Evolutionary conservation across 2,113 vertebrate genomes (phyloP), one percentile per base, ranked within the genome.

Genomic region (Podilymbus podiceps): DNA sequence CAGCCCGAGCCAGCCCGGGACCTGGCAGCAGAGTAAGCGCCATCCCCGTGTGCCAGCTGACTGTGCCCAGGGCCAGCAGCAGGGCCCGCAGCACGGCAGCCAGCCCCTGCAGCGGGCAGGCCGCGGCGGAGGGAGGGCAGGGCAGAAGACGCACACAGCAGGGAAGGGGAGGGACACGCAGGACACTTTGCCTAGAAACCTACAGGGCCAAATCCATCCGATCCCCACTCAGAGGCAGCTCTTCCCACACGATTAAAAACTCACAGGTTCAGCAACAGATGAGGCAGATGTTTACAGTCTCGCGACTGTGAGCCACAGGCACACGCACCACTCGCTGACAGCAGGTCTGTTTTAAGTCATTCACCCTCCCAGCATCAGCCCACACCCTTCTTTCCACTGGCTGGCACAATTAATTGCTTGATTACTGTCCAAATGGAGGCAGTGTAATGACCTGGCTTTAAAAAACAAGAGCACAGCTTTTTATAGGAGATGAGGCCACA

Each of bases 241-340:
- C 23, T 24, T 33, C 46, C 52, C 18, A 12, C 38, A 28, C 1
- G 4, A 22, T 59, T 74, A 17, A 62, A 62, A 52, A 17, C 22
- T 24, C 62, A 13, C 0, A 1, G 30, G 33, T 38, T 91, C 2
- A 3, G 0, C 0, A 72, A n/a, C 31, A 84, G 15, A 12, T 6
- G 38, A 66, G n/a, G 56, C 38, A 75, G 35, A 23, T 18, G 44
- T 73, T 42, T 23, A 38, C 0, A 0, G 21, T 12, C n/a, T 72
- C 49, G 2, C 7, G 40, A 24, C 33, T 9, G 25, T 5, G 17
- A 78, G 14, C 17, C 21, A 15, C 40, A 58, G 27, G n/a, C 27
- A 27, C 9, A 0, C 0, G 10, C 56, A 44, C 13, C 12, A 7
- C 62, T 72, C 11, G 22, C 5, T 0, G 0, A 27, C 0, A 8